phyloP scores from a whole-genome alignment of 2,113 vertebrate species.

The Tauraco erythrolophus region DNA sequence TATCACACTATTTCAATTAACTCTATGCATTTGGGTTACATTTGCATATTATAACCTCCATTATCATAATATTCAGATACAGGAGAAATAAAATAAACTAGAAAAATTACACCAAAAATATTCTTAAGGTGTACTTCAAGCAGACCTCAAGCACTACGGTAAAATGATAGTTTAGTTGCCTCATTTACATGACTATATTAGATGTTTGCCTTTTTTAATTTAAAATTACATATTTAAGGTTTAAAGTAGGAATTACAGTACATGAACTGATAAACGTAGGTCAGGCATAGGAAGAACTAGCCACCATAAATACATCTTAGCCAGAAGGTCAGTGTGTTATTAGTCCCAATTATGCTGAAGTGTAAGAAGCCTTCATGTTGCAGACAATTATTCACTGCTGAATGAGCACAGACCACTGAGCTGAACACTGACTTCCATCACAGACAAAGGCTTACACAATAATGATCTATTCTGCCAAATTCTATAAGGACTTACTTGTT shows the following conservation, averaged over 20 bases:
- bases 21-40: background rate
- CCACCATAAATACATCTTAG: constrained; percentile 57
- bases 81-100: background rate
- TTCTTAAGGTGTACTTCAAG: background rate
- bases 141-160: fast-evolving
- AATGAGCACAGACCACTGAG: constrained; percentile 64
- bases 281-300: constrained; percentile 15
- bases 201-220: background rate
- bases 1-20: background rate
- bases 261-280: background rate
- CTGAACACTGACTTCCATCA: constrained; percentile 26
- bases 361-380: constrained; percentile 49
- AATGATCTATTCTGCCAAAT: constrained; percentile 33
- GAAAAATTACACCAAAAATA: background rate
- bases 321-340: constrained; percentile 70
- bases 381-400: constrained; percentile 70
- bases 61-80: background rate
- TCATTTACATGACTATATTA: background rate
- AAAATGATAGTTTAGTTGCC: background rate
- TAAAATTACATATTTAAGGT: background rate
- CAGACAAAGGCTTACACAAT: constrained; percentile 24
- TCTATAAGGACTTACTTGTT: constrained; percentile 16
- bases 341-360: constrained; percentile 73
- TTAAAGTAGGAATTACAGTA: background rate
- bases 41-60: background rate